Base-by-base conservation (phyloP, 2,113 vertebrate genomes). In the Paralichthys olivaceus region DNA sequence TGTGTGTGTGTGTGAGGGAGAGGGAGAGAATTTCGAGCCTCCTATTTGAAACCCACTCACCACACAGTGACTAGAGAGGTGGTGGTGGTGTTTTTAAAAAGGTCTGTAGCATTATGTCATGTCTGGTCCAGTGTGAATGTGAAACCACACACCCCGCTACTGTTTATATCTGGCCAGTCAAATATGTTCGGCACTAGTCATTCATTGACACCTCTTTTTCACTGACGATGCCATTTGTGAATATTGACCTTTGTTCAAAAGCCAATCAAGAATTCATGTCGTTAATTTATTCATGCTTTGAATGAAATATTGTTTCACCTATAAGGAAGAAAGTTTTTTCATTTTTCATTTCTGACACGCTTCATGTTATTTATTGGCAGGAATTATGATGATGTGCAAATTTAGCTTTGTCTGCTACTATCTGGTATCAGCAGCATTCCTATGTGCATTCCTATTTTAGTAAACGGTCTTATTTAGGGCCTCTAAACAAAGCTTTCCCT, bases 71-170 rank as follows among this genome's bases (percentile, higher is more conserved):
- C 85, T 81, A 64, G 77, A 70, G 83, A 83, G 81, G 79, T 76
- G 81, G 80, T 86, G 45, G 45, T 49, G 45, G 45, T 49, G 45
- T 49, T 53, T 91, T 89, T 90, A 89, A 81, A 83, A 86, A 84
- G 84, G 67, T 79, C 84, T 78, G 67, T 71, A 54, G 83, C 84
- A 83, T 91, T 89, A 93, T 89, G 90, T 92, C 91, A 93, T 88
- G 91, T 93, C 90, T 91, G 89, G 78, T 87, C 67, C 62, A 15
- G 79, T 56, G 78, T 83, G 81, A 86, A 89, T 88, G 88, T 88
- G 87, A 93, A 84, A 88, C 85, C 91, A 40, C 89, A 87, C 79
- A 56, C 86, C n/a, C 72, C 0, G 79, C 86, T 84, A 89, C 88
- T 85, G 89, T 91, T 93, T 90, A 90, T 90, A 91, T 88, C 84